Percentiles rank a stretch among this genome's conserved stretches.
Evolutionary conservation across 35 echinoderm and acorn worm species (phyloP).

Genomic region (Lytechinus pictus): DNA sequence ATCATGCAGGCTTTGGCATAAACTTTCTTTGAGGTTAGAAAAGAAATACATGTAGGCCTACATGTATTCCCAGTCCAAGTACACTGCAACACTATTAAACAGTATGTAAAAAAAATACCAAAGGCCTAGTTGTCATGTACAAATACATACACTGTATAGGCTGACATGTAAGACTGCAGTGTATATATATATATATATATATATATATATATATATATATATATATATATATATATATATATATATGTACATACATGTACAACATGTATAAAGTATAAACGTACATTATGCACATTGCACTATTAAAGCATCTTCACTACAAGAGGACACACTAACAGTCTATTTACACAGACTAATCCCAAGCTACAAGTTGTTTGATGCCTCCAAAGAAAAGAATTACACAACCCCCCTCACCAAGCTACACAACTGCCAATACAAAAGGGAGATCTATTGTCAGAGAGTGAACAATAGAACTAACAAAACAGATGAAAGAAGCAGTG

Average conservation of each 20-base stretch:
- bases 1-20: no score
- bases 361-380: not conserved
- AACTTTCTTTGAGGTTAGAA: no score
- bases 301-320: not conserved
- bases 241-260: conserved; percentile 18
- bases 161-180: no score
- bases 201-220: no score
- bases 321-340: not conserved
- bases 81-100: no score
- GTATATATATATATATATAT: no score
- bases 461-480: not conserved
- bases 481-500: not conserved
- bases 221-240: no score
- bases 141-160: no score
- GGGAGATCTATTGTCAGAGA: not conserved
- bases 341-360: not conserved
- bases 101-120: no score
- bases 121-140: no score
- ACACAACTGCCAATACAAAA: not conserved
- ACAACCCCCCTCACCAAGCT: not conserved
- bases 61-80: no score
- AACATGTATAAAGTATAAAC: not conserved
- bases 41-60: no score
- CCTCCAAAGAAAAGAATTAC: not conserved
- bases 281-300: not conserved